Evolutionary conservation across 2,888 invertebrate genomes (phyloP).

Genomic region (Cosmorhoe ocellata): DNA sequence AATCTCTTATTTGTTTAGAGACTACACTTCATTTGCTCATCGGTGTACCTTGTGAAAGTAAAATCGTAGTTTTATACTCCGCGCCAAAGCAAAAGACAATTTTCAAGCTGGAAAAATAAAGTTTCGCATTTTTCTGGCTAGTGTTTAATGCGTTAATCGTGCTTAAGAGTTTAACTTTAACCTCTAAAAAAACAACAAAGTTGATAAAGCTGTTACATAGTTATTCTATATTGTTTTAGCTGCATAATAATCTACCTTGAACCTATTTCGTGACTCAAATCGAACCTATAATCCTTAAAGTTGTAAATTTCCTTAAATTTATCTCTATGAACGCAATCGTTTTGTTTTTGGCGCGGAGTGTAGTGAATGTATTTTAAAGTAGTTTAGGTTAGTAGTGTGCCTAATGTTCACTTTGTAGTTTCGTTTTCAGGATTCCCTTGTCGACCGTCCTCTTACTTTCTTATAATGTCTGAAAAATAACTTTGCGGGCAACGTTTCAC

Average conservation of each 20-base stretch:
- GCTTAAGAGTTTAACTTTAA: too few species aligned
- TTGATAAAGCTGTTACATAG: too few species aligned
- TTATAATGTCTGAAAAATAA: slow-evolving; percentile 19
- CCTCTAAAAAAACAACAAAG: too few species aligned
- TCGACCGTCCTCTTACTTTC: slow-evolving; percentile 30
- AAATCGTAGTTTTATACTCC: slow-evolving; percentile 1
- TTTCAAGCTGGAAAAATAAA: too few species aligned
- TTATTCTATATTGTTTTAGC: too few species aligned
- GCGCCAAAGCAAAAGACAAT: neutral
- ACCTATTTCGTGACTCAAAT: too few species aligned
- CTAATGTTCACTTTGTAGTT: slow-evolving; percentile 18
- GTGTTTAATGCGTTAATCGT: too few species aligned
- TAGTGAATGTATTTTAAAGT: slow-evolving; percentile 21
- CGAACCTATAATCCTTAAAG: too few species aligned
- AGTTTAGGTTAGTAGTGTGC: slow-evolving; percentile 17
- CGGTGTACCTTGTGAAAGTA: slow-evolving; percentile 7
- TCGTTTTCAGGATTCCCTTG: slow-evolving; percentile 23
- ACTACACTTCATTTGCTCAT: slow-evolving; percentile 18
- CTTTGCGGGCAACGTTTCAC: slow-evolving; percentile 34
- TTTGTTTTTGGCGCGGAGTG: slow-evolving; percentile 17
- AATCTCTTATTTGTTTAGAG: slow-evolving; percentile 15
- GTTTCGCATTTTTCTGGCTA: too few species aligned
- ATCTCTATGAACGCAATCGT: too few species aligned
- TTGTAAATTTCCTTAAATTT: too few species aligned
- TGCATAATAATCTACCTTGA: too few species aligned